Evolutionary conservation across 2,888 invertebrate genomes (phyloP).

Genomic region (Galerucella nymphaeae): DNA sequence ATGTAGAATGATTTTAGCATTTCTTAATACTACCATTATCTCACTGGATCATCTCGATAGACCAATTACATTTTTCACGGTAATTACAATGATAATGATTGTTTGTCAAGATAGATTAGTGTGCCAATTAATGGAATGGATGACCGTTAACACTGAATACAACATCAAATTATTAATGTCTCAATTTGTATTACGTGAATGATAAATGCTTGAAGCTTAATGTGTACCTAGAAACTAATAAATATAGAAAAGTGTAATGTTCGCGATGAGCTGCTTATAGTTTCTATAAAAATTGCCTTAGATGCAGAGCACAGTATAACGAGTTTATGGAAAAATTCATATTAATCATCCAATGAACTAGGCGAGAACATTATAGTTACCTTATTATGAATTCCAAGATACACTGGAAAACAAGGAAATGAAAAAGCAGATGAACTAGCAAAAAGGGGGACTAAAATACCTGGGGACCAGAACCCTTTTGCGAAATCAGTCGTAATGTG

Average conservation of each 20-base stretch:
- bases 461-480: no score
- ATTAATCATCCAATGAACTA: no score
- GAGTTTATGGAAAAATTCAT: no score
- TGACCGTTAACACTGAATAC: conserved; percentile 24
- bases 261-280: no score
- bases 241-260: background rate
- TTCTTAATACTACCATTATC: conserved; percentile 30
- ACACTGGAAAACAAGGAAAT: no score
- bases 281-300: no score
- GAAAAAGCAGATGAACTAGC: no score
- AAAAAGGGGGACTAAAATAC: no score
- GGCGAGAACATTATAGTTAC: no score
- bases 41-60: conserved; percentile 50
- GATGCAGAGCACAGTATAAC: no score
- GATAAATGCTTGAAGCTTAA: background rate
- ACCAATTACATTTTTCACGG: conserved; percentile 45
- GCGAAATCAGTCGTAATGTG: no score
- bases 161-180: conserved; percentile 1
- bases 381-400: no score
- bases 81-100: conserved; percentile 40
- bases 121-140: conserved; percentile 30
- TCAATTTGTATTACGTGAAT: conserved; percentile 2
- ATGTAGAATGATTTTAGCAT: background rate
- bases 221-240: background rate
- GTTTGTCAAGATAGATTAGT: conserved; percentile 40